phyloP scores from a whole-genome alignment of 2,888 invertebrate genomes.

The Aspidiotus rigidus region DNA sequence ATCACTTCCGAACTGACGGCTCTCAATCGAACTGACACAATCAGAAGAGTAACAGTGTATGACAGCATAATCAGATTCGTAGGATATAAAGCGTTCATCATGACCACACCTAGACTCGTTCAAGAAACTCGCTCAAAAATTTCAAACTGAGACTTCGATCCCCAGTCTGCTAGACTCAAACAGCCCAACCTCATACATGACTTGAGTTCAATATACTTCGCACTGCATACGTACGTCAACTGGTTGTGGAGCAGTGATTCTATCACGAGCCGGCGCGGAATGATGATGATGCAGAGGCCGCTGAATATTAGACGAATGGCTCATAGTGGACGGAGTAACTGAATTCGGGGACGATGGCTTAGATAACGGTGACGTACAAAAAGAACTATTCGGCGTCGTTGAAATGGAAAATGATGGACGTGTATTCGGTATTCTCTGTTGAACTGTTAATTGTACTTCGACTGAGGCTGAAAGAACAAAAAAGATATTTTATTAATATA shows the following conservation, averaged over 20 bases:
- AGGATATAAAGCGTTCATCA: neutral
- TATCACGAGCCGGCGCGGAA: constrained; percentile 45
- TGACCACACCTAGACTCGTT: neutral
- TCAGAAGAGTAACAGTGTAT: too few relatives aligned
- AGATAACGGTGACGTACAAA: constrained; percentile 27
- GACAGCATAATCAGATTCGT: too few relatives aligned
- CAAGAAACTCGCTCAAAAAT: constrained; percentile 17
- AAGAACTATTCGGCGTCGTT: constrained; percentile 11
- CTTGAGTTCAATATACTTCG: neutral
- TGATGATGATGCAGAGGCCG: constrained; percentile 43
- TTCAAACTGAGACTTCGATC: neutral
- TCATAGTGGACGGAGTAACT: constrained; percentile 42
- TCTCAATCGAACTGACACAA: too few relatives aligned
- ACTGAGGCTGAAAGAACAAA: constrained; percentile 51
- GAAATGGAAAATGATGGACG: constrained; percentile 20
- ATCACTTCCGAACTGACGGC: too few relatives aligned
- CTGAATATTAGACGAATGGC: constrained; percentile 41
- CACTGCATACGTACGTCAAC: constrained; percentile 66
- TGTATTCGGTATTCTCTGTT: constrained; percentile 47
- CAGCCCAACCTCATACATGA: neutral
- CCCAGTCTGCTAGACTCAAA: too few relatives aligned
- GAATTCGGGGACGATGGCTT: constrained; percentile 36
- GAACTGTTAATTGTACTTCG: constrained; percentile 60
- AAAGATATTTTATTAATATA: constrained; percentile 33
- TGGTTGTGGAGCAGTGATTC: constrained; percentile 75